phyloP scores from a whole-genome alignment of 2,797 vertebrate species.

The Dendrocincla tyrannina region DNA sequence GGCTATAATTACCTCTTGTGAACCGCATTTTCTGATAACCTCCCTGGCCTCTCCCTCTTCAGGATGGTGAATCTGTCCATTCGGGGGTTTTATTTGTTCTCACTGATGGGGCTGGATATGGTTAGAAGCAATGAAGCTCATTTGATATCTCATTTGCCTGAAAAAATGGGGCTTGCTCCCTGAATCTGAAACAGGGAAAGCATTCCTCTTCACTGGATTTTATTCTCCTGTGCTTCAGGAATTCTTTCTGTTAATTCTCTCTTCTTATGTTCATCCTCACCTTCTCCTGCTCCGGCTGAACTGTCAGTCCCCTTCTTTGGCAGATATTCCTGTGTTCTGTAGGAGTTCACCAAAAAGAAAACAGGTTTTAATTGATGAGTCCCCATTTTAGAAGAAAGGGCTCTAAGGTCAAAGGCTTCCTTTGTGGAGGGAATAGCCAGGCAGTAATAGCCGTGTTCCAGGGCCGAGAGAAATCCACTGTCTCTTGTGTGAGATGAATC shows the following conservation, averaged over 20 bases:
- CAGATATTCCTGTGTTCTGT: neutral
- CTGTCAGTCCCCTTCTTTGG: neutral
- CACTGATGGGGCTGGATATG: neutral
- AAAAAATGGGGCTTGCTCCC: neutral
- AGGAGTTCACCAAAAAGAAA: conserved; percentile 24
- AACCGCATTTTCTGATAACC: conserved; percentile 52
- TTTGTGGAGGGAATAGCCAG: neutral
- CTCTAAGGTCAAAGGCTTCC: conserved; percentile 44
- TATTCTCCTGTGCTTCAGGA: neutral
- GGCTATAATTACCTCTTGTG: conserved; percentile 49
- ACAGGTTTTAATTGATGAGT: conserved; percentile 39
- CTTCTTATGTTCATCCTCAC: neutral
- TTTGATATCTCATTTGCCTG: conserved; percentile 25
- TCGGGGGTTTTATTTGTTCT: conserved; percentile 36
- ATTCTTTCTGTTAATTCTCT: neutral
- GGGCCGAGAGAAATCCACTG: neutral
- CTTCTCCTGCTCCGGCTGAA: neutral
- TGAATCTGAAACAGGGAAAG: neutral
- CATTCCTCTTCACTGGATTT: neutral
- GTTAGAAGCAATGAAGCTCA: conserved; percentile 12
- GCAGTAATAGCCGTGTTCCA: neutral
- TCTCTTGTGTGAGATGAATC: neutral
- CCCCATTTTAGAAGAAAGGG: neutral
- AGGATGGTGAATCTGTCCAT: conserved; percentile 28
- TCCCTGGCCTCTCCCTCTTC: conserved; percentile 28